These are phyloP conservation scores for Dinocampus coccinellae DNA, from an alignment of 2,888 invertebrate species.

Conservation along the genomic window DNA sequence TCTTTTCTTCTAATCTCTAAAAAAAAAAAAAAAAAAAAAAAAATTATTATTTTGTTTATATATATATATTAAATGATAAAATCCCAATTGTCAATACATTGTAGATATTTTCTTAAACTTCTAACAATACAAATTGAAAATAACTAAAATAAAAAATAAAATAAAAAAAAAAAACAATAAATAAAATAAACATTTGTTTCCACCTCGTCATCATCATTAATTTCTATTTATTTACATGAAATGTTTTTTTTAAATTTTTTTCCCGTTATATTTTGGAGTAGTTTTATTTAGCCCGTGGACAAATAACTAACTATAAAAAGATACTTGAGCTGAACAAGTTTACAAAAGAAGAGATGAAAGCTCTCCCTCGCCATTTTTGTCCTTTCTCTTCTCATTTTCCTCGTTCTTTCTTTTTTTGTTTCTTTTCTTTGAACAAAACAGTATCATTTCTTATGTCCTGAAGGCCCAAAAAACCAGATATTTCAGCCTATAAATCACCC, in stretches of 20 bases:
- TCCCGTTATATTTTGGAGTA: not conserved
- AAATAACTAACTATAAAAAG: conserved; percentile 8
- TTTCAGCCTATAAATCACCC: not conserved
- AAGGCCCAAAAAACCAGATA: not conserved
- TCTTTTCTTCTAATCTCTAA: not conserved
- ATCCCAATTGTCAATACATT: not conserved
- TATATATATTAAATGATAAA: not conserved
- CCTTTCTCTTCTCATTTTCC: not conserved
- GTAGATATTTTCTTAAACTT: not conserved
- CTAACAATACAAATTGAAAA: not conserved
- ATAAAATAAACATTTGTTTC: not conserved
- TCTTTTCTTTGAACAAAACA: not conserved
- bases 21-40: too few relatives aligned
- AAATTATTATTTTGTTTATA: not conserved
- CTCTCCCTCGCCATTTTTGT: not conserved
- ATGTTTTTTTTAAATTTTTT: not conserved
- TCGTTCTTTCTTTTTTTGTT: not conserved
- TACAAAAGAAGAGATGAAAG: not conserved
- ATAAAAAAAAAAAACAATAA: not conserved
- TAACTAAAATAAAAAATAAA: not conserved
- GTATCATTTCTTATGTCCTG: not conserved
- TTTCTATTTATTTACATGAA: not conserved
- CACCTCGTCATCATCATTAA: not conserved
- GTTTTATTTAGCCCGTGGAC: conserved; percentile 9
- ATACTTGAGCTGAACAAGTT: not conserved